Percentiles rank a stretch among this genome's conserved stretches.
Conservation (phyloP, 2,888 invertebrate genomes). For the Drosophila atripex region DNA sequence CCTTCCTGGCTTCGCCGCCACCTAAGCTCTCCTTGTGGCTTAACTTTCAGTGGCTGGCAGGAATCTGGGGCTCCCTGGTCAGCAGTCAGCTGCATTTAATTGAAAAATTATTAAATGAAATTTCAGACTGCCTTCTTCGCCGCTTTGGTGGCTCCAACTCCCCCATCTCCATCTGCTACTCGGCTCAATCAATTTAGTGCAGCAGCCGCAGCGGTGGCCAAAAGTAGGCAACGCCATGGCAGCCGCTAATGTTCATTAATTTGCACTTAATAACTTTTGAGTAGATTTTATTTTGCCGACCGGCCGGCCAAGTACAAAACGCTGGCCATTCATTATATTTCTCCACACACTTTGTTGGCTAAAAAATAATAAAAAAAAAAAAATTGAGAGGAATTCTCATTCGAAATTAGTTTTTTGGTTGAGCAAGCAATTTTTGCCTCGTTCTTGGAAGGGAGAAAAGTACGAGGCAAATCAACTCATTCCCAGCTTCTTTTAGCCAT, state of each 20-base stretch:
- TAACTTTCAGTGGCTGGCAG: constrained; percentile 5
- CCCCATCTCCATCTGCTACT: background rate
- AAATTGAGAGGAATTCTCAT: constrained; percentile 47
- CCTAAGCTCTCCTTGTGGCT: constrained; percentile 39
- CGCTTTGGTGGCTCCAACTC: background rate
- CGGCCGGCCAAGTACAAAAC: constrained; percentile 32
- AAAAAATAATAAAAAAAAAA: constrained; percentile 24
- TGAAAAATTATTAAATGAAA: constrained; percentile 76
- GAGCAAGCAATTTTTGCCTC: constrained; percentile 53
- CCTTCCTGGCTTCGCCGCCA: background rate
- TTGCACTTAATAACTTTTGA: constrained; percentile 77
- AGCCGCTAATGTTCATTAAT: constrained; percentile 78
- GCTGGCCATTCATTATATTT: constrained; percentile 31
- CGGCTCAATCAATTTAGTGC: constrained; percentile 40
- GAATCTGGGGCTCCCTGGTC: constrained; percentile 42
- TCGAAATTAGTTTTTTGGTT: constrained; percentile 67
- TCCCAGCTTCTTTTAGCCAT: constrained; percentile 25
- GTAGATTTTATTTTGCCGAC: constrained; percentile 62
- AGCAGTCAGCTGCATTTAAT: constrained; percentile 74
- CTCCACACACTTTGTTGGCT: constrained; percentile 3
- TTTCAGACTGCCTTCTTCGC: constrained; percentile 48
- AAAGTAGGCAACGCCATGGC: constrained; percentile 54
- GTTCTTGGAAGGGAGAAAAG: background rate
- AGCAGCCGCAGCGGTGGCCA: constrained; percentile 41
- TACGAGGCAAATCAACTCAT: constrained; percentile 33